A percentile compares a stretch with the other conserved stretches of the same genome.
Evolutionary conservation across 1,140 invertebrate species (phyloP).

Genomic region (Lepidurus packardi): DNA sequence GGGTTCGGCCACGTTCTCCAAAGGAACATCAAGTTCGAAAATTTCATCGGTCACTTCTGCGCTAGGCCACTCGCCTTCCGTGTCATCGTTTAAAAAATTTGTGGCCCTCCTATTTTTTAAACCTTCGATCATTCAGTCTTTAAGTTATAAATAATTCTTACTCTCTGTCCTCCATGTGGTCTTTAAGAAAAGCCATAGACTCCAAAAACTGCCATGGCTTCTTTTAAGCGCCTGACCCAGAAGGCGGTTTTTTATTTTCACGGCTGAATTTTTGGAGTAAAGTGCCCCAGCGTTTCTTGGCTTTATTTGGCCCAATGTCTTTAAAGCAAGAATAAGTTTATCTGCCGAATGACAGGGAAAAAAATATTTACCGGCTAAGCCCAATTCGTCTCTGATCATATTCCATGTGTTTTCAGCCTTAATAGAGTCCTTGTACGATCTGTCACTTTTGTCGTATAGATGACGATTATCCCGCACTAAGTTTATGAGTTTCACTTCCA

Average conservation of each 20-base stretch:
- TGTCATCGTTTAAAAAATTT: not conserved
- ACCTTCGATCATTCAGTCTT: not conserved
- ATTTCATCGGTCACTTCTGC: not conserved
- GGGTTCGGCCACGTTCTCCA: not conserved
- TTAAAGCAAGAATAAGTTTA: not conserved
- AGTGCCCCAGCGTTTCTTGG: not conserved
- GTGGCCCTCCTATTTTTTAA: not conserved
- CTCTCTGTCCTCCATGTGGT: not conserved
- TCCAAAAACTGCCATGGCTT: not conserved
- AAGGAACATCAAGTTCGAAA: not conserved
- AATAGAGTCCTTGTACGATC: not conserved
- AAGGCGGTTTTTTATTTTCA: not conserved
- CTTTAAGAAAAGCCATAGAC: not conserved
- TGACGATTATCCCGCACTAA: no score
- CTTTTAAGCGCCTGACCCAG: not conserved
- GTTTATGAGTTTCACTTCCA: no score
- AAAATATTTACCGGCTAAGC: conserved; percentile 1
- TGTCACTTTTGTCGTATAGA: not conserved
- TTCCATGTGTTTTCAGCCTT: conserved; percentile 5
- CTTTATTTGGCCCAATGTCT: not conserved
- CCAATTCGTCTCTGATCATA: not conserved
- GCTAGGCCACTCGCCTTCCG: not conserved
- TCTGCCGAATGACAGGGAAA: not conserved
- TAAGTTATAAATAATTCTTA: not conserved
- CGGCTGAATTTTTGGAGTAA: not conserved